Conservation (phyloP, 2,797 vertebrate species). For the Ptychadena robeensis region DNA sequence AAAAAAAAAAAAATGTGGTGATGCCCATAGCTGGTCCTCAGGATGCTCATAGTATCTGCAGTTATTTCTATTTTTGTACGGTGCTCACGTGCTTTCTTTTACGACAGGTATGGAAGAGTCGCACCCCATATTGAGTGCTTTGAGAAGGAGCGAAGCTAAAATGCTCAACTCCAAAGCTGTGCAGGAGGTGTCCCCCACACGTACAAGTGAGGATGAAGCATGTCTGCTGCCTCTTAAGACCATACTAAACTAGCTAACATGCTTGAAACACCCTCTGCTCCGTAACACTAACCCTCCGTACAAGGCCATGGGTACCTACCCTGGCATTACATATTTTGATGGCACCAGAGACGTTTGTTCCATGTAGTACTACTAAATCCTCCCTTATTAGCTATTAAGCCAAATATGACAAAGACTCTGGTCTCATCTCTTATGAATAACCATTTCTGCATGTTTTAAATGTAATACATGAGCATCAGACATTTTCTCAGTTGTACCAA, state of each 20-base stretch:
- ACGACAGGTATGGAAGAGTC: slow-evolving; percentile 82
- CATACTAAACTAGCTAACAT: slow-evolving; percentile 55
- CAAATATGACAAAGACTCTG: background rate
- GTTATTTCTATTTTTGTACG: slow-evolving; percentile 62
- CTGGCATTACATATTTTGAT: slow-evolving; percentile 1
- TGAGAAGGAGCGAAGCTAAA: slow-evolving; percentile 79
- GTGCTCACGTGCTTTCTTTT: slow-evolving; percentile 77
- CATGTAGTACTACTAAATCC: background rate
- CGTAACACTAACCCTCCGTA: slow-evolving; percentile 57
- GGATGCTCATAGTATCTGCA: background rate
- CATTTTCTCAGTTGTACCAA: slow-evolving; percentile 55
- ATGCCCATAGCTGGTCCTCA: background rate
- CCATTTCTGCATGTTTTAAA: slow-evolving; percentile 2
- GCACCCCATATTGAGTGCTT: slow-evolving; percentile 75
- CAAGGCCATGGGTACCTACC: slow-evolving; percentile 18
- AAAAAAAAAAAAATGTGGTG: no score
- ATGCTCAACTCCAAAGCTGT: slow-evolving; percentile 86
- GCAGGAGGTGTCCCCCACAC: slow-evolving; percentile 82
- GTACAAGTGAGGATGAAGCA: slow-evolving; percentile 82
- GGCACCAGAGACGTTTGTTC: slow-evolving; percentile 36
- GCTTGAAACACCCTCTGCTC: slow-evolving; percentile 20
- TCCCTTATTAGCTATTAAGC: background rate
- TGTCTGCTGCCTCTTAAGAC: slow-evolving; percentile 62
- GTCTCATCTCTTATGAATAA: slow-evolving; percentile 21
- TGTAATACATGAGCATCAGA: background rate